These are phyloP conservation scores for Urocolius indicus DNA, from an alignment of 2,113 vertebrate species.

Conservation along the genomic window DNA sequence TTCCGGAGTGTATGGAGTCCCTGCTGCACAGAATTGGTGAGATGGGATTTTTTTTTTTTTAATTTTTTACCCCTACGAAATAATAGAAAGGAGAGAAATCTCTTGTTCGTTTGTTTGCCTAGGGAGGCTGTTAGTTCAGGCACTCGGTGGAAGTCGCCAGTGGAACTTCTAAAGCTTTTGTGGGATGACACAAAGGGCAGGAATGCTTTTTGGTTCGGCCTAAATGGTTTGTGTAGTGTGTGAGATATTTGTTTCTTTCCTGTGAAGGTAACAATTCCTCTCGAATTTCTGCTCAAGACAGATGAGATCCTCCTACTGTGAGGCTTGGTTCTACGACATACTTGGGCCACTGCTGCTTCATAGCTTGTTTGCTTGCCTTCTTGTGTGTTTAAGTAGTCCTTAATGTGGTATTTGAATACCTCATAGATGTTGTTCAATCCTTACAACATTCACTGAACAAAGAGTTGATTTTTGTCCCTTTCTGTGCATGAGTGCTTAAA, in stretches of 20 bases:
- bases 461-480: background rate
- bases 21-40: background rate
- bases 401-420: background rate
- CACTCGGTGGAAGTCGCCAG: background rate
- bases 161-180: background rate
- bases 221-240: background rate
- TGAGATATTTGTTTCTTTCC: background rate
- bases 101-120: background rate
- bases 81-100: background rate
- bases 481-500: background rate
- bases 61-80: background rate
- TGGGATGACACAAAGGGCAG: background rate
- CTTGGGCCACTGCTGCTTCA: background rate
- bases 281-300: background rate
- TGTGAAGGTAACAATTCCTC: background rate
- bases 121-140: background rate
- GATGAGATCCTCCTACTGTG: background rate
- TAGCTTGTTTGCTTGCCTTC: background rate
- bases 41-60: background rate
- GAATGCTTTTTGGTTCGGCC: background rate
- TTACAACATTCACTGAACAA: background rate
- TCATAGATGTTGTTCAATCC: background rate
- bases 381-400: background rate
- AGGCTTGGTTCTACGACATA: background rate
- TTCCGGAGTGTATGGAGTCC: background rate